A percentile compares a stretch with the other conserved stretches of the same genome.
phyloP scores from a whole-genome alignment of 2,113 vertebrate species.

The Prietella phreatophila region DNA sequence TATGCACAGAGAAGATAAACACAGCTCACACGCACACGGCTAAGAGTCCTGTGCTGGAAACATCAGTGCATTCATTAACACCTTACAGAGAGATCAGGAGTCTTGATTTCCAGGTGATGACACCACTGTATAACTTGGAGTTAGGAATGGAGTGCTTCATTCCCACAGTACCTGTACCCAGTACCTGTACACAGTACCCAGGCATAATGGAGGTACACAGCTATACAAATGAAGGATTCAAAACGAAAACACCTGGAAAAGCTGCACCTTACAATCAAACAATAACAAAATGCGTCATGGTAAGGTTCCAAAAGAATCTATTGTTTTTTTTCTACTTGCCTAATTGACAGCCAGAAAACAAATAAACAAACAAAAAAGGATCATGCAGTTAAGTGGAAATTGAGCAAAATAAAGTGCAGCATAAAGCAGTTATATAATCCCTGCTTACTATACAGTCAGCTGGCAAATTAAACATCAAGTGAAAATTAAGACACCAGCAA shows the following conservation, averaged over 20 bases:
- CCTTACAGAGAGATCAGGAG: not conserved
- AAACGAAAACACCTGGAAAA: not conserved
- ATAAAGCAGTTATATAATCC: too few species aligned
- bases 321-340: not conserved
- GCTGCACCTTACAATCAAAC: not conserved
- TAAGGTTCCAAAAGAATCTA: not conserved
- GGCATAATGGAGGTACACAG: not conserved
- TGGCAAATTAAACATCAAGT: too few species aligned
- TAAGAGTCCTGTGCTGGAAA: not conserved
- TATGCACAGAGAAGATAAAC: not conserved
- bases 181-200: too few species aligned
- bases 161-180: not conserved
- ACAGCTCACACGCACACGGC: not conserved
- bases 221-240: not conserved
- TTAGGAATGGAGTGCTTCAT: not conserved
- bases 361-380: not conserved
- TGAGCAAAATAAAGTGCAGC: too few species aligned
- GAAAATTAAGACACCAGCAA: too few species aligned
- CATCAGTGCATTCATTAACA: conserved; percentile 9
- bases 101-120: not conserved
- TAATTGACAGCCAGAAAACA: not conserved
- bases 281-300: not conserved
- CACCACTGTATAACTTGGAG: not conserved
- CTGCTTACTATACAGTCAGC: too few species aligned
- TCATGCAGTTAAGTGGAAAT: not conserved